These are phyloP conservation scores for Andrena bucephala DNA, from an alignment of 2,888 invertebrate genomes.

Conservation along the genomic window DNA sequence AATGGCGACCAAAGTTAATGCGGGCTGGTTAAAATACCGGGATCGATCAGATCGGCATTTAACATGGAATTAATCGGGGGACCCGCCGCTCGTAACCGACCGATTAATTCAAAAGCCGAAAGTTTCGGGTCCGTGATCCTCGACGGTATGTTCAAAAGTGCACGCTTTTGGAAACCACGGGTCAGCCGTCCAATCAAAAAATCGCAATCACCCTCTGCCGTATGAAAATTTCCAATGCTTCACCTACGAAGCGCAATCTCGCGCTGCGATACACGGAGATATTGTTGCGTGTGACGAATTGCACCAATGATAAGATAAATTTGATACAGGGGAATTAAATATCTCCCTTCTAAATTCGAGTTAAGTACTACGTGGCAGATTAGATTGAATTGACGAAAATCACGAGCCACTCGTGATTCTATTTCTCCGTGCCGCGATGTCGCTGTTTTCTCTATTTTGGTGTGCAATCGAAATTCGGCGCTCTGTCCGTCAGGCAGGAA, in stretches of 20 bases:
- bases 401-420: constrained; percentile 1
- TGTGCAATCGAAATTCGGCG: not conserved
- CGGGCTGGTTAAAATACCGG: not conserved
- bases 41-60: constrained; percentile 10
- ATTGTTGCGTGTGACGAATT: too few relatives aligned
- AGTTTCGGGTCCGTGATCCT: not conserved
- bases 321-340: too few relatives aligned
- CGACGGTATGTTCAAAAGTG: constrained; percentile 8
- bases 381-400: too few relatives aligned
- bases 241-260: too few relatives aligned
- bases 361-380: too few relatives aligned
- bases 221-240: constrained; percentile 5
- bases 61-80: not conserved
- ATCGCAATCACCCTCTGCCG: not conserved
- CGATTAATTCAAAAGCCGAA: constrained; percentile 7
- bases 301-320: too few relatives aligned
- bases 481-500: not conserved
- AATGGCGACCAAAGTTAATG: constrained; percentile 49
- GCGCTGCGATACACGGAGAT: too few relatives aligned
- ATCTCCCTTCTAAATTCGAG: too few relatives aligned
- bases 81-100: not conserved
- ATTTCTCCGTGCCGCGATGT: constrained; percentile 6
- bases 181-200: constrained; percentile 28
- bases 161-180: constrained; percentile 14
- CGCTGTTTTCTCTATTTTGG: constrained; percentile 7